Percentiles rank a stretch among this genome's conserved stretches.
Evolutionary conservation across 2,797 vertebrate genomes (phyloP).

Genomic region (Mormyrops attenuatus): DNA sequence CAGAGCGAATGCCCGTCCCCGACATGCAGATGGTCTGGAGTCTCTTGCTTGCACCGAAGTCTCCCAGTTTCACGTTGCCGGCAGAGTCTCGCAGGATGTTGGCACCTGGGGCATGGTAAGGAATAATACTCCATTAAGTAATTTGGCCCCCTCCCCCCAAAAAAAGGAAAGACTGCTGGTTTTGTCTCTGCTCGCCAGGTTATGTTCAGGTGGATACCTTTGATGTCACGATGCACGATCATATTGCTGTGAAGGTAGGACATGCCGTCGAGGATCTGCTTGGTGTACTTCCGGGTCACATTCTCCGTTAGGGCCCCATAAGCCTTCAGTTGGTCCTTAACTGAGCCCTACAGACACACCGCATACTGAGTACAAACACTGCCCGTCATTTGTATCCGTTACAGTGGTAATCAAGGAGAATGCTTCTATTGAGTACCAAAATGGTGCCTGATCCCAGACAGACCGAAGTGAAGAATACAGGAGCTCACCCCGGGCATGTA

Average conservation of each 20-base stretch:
- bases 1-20: constrained; percentile 86
- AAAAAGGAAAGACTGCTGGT: neutral
- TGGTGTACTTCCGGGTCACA: constrained; percentile 89
- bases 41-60: constrained; percentile 94
- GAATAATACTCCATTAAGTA: neutral
- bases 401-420: neutral
- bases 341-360: constrained; percentile 73
- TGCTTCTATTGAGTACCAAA: neutral
- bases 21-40: constrained; percentile 99
- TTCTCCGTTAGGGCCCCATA: constrained; percentile 95
- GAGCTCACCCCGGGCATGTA: constrained; percentile 91
- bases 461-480: neutral
- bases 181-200: neutral
- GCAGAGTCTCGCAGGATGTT: constrained; percentile 82
- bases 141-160: neutral
- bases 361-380: neutral
- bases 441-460: neutral
- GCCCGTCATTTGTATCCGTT: neutral
- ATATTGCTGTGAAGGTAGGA: constrained; percentile 98
- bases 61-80: constrained; percentile 94
- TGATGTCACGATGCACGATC: constrained; percentile 98
- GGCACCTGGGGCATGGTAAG: constrained; percentile 50
- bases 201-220: constrained; percentile 62
- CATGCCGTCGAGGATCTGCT: constrained; percentile 94
- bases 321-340: constrained; percentile 95